Base-by-base conservation (phyloP, 2,113 vertebrate genomes). In the Anolis sagrei region DNA sequence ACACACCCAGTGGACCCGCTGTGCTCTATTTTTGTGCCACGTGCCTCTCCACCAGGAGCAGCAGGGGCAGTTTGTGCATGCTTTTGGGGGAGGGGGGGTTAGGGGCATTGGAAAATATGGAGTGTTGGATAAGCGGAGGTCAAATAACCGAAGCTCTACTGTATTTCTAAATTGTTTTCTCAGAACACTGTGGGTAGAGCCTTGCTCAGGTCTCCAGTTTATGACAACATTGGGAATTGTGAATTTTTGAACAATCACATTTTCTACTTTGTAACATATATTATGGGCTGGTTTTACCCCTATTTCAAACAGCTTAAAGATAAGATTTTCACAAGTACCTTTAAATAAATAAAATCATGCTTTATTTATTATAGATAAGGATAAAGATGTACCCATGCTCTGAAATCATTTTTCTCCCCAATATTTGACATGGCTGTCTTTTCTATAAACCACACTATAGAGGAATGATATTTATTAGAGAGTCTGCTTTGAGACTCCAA, bases 271-370 rank as follows among this genome's bases (percentile, higher is more conserved):
- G 13, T 9, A n/a, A 14, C 77, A 85, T n/a, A 8, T 19, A 64
- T 4, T n/a, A 74, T 23, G 25, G 32, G 5, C 7, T 44, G 39
- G n/a, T 48, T 83, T 62, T 36, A 29, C 2, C 48, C 9, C 4
- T 85, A 81, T 81, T 3, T 1, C 27, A 81, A 85, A 51, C 13
- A 1, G 72, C 54, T 91, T 85, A 72, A 27, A 69, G 48, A 84
- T 75, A 68, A 0, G 0, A 48, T 51, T 83, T 78, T 11, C 70
- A 34, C 78, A 0, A 0, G 25, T 16, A 4, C 61, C 3, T 62
- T 90, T 93, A 78, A 93, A 94, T 91, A 88, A 92, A 86, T 86
- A 34, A 92, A 79, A 89, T 7, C 44, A 73, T 81, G 61, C 0
- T 39, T 92, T 58, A 79, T 89, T 90, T 86, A 89, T 94, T 90